These are phyloP conservation scores for Euwallacea fornicatus DNA, from an alignment of 1,140 invertebrate species.

Conservation along the genomic window DNA sequence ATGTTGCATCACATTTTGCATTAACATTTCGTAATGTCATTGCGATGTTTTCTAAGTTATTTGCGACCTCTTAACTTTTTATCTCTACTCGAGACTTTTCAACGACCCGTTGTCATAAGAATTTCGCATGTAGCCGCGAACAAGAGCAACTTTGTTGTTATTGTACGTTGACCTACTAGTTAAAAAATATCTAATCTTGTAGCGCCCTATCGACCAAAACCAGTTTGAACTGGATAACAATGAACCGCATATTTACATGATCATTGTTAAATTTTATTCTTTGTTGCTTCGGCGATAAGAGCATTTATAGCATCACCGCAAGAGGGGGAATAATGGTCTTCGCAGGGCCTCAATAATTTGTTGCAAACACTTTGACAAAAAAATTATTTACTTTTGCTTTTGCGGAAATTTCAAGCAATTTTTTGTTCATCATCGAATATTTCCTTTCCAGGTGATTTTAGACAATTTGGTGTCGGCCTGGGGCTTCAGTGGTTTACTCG, in stretches of 20 bases:
- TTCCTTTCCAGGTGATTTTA: constrained; percentile 61
- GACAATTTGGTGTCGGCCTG: constrained; percentile 64
- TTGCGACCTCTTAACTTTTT: constrained; percentile 2
- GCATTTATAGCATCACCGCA: too few relatives aligned
- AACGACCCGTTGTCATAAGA: too few relatives aligned
- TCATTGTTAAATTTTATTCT: too few relatives aligned
- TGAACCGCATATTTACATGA: too few relatives aligned
- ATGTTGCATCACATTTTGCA: not conserved
- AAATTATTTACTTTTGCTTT: too few relatives aligned
- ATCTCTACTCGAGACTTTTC: not conserved
- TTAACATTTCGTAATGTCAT: not conserved
- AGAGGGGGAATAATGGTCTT: too few relatives aligned
- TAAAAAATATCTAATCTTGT: constrained; percentile 25
- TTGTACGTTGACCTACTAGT: constrained; percentile 23
- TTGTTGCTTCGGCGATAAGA: too few relatives aligned
- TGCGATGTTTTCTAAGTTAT: not conserved
- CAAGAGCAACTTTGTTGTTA: not conserved
- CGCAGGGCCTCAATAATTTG: too few relatives aligned
- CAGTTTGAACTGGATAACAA: constrained; percentile 8
- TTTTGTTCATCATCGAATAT: not conserved
- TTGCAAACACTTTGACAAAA: too few relatives aligned
- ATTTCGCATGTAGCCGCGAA: not conserved
- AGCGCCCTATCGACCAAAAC: not conserved
- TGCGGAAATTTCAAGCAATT: not conserved
- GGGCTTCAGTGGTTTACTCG: constrained; percentile 63